Evolutionary conservation across 2,888 invertebrate species (phyloP).

Genomic region (Oxytorus armatus): DNA sequence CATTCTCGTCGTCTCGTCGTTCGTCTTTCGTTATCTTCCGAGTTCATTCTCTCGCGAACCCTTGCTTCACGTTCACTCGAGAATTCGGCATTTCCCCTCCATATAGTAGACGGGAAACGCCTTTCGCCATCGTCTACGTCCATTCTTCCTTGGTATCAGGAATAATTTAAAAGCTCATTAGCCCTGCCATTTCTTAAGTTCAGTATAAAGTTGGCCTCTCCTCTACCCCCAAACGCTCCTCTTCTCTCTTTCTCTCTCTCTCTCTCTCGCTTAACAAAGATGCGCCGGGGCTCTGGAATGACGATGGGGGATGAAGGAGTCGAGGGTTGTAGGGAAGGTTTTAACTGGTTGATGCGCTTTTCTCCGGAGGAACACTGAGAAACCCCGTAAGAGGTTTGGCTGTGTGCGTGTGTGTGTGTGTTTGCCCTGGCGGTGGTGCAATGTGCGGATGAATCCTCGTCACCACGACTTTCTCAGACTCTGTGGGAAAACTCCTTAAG

Average conservation of each 20-base stretch:
- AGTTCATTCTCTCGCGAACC: conserved; percentile 30
- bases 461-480: conserved; percentile 18
- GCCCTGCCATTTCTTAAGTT: conserved; percentile 81
- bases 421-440: not conserved
- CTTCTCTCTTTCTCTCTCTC: conserved; percentile 54
- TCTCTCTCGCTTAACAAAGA: conserved; percentile 40
- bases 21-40: conserved; percentile 55
- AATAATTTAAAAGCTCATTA: conserved; percentile 84
- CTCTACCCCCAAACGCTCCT: conserved; percentile 53
- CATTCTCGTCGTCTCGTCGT: conserved; percentile 54
- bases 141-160: conserved; percentile 65
- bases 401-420: not conserved
- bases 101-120: conserved; percentile 36
- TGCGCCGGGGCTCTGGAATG: not conserved
- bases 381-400: conserved; percentile 12
- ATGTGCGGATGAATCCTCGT: conserved; percentile 31
- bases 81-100: conserved; percentile 59
- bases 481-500: conserved; percentile 23
- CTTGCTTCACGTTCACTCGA: conserved; percentile 46
- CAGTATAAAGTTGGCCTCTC: conserved; percentile 77
- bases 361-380: conserved; percentile 8
- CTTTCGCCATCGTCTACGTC: conserved; percentile 39
- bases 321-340: not conserved
- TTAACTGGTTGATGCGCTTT: conserved; percentile 28
- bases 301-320: not conserved